Conservation (phyloP, 2,797 vertebrate genomes). For the Emys orbicularis region DNA sequence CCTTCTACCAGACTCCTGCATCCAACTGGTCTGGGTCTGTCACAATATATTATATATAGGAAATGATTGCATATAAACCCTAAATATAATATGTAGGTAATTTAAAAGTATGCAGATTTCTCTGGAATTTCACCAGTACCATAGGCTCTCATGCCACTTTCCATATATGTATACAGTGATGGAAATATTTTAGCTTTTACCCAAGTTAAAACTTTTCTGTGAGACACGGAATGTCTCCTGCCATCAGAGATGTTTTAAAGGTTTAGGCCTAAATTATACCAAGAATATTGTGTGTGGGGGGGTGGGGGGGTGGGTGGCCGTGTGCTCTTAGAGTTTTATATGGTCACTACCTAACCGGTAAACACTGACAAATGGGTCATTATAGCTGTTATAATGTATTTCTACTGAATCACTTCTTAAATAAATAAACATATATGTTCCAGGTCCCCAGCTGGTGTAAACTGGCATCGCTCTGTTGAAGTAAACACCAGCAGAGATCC, state of each 20-base stretch:
- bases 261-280: too few relatives aligned
- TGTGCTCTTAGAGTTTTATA: too few relatives aligned
- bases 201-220: too few relatives aligned
- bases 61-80: too few relatives aligned
- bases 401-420: background rate
- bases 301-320: rapidly evolving
- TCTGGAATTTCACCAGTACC: background rate
- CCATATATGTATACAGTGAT: background rate
- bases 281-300: too few relatives aligned
- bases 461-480: background rate
- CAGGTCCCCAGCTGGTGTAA: background rate
- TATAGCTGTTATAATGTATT: background rate
- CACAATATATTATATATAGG: too few relatives aligned
- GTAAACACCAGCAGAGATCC: background rate
- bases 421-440: background rate
- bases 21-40: too few relatives aligned
- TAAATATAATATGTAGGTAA: background rate
- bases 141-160: background rate
- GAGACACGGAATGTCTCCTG: too few relatives aligned
- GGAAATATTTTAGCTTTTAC: too few relatives aligned
- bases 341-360: too few relatives aligned
- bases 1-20: too few relatives aligned
- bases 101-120: background rate
- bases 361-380: background rate
- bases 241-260: too few relatives aligned